phyloP scores from a whole-genome alignment of 2,797 vertebrate genomes.

The Sebastes flavidus region DNA sequence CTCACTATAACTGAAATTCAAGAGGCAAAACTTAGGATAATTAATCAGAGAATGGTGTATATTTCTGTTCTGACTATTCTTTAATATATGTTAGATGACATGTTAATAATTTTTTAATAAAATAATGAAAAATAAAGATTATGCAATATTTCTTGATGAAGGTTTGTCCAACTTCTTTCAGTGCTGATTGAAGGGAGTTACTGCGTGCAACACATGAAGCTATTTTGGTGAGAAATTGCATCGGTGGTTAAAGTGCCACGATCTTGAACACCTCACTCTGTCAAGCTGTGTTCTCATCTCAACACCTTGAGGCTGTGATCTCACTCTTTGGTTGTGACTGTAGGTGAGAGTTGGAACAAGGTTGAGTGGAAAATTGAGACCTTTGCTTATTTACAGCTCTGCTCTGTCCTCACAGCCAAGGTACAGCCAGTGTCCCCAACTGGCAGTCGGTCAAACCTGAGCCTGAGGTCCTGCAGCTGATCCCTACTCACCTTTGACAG shows the following conservation, averaged over 20 bases:
- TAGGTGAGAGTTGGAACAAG: conserved; percentile 11
- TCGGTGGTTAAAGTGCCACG: background rate
- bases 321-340: conserved; percentile 1
- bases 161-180: background rate
- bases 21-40: background rate
- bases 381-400: conserved; percentile 8
- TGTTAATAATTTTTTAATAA: conserved; percentile 21
- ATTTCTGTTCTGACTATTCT: conserved; percentile 10
- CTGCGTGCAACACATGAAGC: background rate
- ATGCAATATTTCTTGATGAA: background rate
- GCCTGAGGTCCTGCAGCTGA: background rate
- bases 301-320: conserved; percentile 1
- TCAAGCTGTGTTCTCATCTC: background rate
- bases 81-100: conserved; percentile 24
- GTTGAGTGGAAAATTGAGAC: conserved; percentile 15
- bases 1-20: background rate
- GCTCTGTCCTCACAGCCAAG: background rate
- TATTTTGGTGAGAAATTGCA: background rate
- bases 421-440: background rate
- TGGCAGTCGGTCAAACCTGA: background rate
- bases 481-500: background rate
- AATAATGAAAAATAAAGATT: conserved; percentile 31
- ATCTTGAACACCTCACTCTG: background rate
- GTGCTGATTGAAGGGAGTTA: background rate
- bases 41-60: background rate